A percentile compares a stretch with the other conserved stretches of the same genome.
Conservation (phyloP, 1,140 invertebrate species). For the Pseudachorutes palmiensis region DNA sequence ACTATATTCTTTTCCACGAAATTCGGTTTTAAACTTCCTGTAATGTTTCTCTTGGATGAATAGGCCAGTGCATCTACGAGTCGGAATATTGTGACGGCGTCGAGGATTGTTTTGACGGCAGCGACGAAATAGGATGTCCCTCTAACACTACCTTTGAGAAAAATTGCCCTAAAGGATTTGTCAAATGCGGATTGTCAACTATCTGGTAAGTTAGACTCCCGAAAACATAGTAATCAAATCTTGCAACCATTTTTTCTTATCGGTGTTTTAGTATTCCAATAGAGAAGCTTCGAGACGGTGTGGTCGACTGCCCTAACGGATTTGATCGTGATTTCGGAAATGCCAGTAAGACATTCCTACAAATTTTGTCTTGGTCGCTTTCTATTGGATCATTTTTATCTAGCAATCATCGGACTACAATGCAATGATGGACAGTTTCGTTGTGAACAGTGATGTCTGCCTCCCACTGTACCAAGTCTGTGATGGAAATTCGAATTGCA, state of each 20-base stretch:
- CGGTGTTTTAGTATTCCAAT: background rate
- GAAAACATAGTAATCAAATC: background rate
- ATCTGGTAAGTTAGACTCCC: background rate
- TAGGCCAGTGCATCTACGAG: conserved; percentile 62
- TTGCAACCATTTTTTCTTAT: background rate
- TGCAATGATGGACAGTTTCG: conserved; percentile 54
- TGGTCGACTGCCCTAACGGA: background rate
- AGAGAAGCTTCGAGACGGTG: background rate
- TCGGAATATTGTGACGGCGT: conserved; percentile 62
- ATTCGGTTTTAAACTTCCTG: too few relatives aligned
- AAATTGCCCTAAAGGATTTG: conserved; percentile 1
- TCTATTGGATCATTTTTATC: conserved; percentile 21
- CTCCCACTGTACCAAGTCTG: conserved; percentile 52
- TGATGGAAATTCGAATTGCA: conserved; percentile 59
- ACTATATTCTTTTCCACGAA: background rate
- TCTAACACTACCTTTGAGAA: background rate
- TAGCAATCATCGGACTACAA: background rate
- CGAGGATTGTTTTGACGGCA: conserved; percentile 47
- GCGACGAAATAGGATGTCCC: conserved; percentile 3
- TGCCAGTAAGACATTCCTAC: background rate
- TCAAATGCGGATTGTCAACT: background rate
- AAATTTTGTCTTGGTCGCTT: background rate
- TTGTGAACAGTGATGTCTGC: conserved; percentile 53
- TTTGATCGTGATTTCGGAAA: conserved; percentile 4
- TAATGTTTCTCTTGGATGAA: conserved; percentile 17